Evolutionary conservation across 2,797 vertebrate species (phyloP).

Genomic region (Australoheros facetus): DNA sequence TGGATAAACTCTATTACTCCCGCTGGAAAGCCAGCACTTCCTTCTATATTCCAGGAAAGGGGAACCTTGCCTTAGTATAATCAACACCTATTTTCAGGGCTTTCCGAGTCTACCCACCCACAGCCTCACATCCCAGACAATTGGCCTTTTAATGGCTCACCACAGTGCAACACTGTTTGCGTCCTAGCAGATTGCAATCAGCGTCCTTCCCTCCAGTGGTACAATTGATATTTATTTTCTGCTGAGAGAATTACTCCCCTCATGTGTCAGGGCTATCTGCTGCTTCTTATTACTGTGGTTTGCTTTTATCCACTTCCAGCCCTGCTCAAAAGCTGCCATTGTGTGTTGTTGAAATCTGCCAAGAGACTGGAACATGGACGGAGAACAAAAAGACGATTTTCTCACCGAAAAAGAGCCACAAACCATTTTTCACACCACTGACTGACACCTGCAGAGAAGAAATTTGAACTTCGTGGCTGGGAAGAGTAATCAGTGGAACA

Average conservation of each 20-base stretch:
- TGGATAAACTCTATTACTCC: conserved; percentile 50
- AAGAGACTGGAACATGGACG: conserved; percentile 73
- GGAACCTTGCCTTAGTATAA: conserved; percentile 81
- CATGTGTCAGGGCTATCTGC: conserved; percentile 86
- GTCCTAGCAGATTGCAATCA: conserved; percentile 87
- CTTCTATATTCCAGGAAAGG: conserved; percentile 82
- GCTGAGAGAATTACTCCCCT: conserved; percentile 86
- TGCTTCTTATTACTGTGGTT: conserved; percentile 88
- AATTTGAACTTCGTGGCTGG: conserved; percentile 49
- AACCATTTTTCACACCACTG: conserved; percentile 53
- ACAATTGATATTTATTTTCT: conserved; percentile 91
- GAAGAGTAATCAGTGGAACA: conserved; percentile 41
- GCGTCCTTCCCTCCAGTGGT: conserved; percentile 76
- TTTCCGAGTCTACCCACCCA: conserved; percentile 82
- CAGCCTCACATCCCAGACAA: conserved; percentile 78
- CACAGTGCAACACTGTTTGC: conserved; percentile 88
- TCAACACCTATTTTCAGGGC: conserved; percentile 85
- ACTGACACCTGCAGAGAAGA: conserved; percentile 68
- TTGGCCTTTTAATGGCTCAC: conserved; percentile 84
- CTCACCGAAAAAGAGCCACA: conserved; percentile 49
- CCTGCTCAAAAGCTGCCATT: conserved; percentile 86
- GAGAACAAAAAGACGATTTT: conserved; percentile 73
- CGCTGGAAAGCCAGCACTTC: conserved; percentile 73
- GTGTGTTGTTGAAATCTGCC: conserved; percentile 83
- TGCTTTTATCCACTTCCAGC: conserved; percentile 92